phyloP scores from a whole-genome alignment of 2,888 invertebrate genomes.

The Blomia tropicalis region DNA sequence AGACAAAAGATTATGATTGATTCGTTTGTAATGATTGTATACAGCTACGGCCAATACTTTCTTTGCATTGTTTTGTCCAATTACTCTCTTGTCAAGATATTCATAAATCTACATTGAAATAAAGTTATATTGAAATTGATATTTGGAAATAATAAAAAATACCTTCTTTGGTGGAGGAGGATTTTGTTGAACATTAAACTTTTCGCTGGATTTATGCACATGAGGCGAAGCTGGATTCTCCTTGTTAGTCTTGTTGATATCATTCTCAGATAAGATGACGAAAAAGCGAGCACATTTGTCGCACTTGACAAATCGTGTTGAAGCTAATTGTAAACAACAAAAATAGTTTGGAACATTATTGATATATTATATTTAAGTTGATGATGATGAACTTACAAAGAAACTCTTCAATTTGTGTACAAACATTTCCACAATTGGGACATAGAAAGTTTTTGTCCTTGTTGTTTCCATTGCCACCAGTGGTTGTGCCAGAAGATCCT shows the following conservation, averaged over 20 bases:
- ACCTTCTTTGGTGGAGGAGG: slow-evolving; percentile 76
- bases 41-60: slow-evolving; percentile 94
- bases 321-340: slow-evolving; percentile 40
- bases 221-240: neutral
- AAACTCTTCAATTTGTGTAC: slow-evolving; percentile 89
- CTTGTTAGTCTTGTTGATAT: slow-evolving; percentile 64
- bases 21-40: slow-evolving; percentile 95
- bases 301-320: slow-evolving; percentile 89
- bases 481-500: slow-evolving; percentile 23
- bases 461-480: slow-evolving; percentile 29
- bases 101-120: slow-evolving; percentile 57
- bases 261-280: slow-evolving; percentile 80
- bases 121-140: slow-evolving; percentile 1
- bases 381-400: slow-evolving; percentile 51
- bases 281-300: slow-evolving; percentile 97
- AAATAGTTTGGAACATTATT: neutral
- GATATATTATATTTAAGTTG: neutral
- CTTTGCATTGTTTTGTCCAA: slow-evolving; percentile 93
- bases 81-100: slow-evolving; percentile 85
- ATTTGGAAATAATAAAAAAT: slow-evolving; percentile 1
- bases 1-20: slow-evolving; percentile 64
- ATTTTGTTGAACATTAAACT: slow-evolving; percentile 27
- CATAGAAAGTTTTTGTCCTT: slow-evolving; percentile 44
- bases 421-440: slow-evolving; percentile 92
- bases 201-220: slow-evolving; percentile 48